These are phyloP conservation scores for Cheilosia soror DNA, from an alignment of 2,888 invertebrate species.

Conservation along the genomic window DNA sequence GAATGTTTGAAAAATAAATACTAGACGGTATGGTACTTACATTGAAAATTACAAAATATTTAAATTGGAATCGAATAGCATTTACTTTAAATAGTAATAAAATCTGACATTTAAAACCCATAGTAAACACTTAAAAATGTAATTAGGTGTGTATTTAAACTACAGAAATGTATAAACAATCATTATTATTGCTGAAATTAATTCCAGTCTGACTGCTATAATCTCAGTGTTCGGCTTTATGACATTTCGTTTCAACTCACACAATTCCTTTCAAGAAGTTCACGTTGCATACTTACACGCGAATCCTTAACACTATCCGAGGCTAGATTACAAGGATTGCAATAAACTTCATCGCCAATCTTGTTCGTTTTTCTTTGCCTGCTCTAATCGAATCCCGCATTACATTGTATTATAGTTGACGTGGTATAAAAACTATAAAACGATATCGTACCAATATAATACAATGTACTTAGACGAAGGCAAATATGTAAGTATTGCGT, in stretches of 20 bases:
- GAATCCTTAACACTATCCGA: constrained; percentile 39
- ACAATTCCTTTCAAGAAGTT: constrained; percentile 27
- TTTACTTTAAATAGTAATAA: too few species aligned
- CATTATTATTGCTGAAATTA: constrained; percentile 1
- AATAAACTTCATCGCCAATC: constrained; percentile 60
- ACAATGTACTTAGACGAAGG: constrained; percentile 69
- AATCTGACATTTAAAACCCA: too few species aligned
- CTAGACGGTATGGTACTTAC: too few species aligned
- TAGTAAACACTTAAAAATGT: too few species aligned
- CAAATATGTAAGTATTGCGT: constrained; percentile 31
- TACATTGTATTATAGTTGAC: constrained; percentile 71
- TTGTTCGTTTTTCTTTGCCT: constrained; percentile 53
- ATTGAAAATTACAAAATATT: too few species aligned
- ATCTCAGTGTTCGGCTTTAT: constrained; percentile 41
- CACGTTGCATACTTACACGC: not conserved
- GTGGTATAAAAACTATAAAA: constrained; percentile 71
- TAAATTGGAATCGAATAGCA: too few species aligned
- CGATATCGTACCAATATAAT: constrained; percentile 72
- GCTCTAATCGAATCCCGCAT: constrained; percentile 61
- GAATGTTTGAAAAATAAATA: too few species aligned
- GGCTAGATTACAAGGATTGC: constrained; percentile 55
- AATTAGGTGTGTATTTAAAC: too few species aligned
- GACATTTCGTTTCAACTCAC: constrained; percentile 16
- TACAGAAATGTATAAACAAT: too few species aligned
- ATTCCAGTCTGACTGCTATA: constrained; percentile 39